These are phyloP conservation scores for Antrozous pallidus DNA, from an alignment of 2,797 vertebrate species.

Conservation along the genomic window DNA sequence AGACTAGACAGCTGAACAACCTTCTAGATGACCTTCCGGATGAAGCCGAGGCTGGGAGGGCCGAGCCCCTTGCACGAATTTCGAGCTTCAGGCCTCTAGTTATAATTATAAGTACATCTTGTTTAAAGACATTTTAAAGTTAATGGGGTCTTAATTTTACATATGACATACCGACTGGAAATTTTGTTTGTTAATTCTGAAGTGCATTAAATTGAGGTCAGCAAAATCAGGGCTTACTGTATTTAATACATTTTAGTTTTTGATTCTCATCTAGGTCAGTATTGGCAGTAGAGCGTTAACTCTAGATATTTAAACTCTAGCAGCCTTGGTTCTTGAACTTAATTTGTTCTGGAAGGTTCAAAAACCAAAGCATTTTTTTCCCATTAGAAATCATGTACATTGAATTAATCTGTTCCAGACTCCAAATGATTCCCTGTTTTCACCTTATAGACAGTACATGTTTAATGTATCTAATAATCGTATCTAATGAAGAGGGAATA, in stretches of 20 bases:
- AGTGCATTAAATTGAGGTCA: background rate
- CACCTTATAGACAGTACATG: background rate
- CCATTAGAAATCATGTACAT: background rate
- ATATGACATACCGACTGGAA: background rate
- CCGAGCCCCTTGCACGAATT: too few species aligned
- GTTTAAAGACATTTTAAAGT: background rate
- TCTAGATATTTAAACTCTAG: background rate
- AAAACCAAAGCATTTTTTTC: background rate
- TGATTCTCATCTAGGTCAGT: conserved; percentile 20
- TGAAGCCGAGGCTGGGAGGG: too few species aligned
- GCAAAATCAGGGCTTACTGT: background rate
- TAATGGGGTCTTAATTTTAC: background rate
- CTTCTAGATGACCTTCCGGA: too few species aligned
- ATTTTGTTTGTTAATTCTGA: background rate
- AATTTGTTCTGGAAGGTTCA: background rate
- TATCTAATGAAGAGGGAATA: too few species aligned
- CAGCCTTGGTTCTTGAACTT: background rate
- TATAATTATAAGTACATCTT: background rate
- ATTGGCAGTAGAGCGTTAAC: background rate
- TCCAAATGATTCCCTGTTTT: background rate
- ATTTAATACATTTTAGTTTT: conserved; percentile 36
- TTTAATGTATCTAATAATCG: too few species aligned
- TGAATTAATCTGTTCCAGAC: background rate
- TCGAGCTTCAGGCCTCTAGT: background rate
- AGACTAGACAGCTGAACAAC: too few species aligned